A percentile compares a stretch with the other conserved stretches of the same genome.
These are phyloP conservation scores for Sciurus vulgaris DNA, from an alignment of 2,797 vertebrate genomes.

Conservation along the genomic window DNA sequence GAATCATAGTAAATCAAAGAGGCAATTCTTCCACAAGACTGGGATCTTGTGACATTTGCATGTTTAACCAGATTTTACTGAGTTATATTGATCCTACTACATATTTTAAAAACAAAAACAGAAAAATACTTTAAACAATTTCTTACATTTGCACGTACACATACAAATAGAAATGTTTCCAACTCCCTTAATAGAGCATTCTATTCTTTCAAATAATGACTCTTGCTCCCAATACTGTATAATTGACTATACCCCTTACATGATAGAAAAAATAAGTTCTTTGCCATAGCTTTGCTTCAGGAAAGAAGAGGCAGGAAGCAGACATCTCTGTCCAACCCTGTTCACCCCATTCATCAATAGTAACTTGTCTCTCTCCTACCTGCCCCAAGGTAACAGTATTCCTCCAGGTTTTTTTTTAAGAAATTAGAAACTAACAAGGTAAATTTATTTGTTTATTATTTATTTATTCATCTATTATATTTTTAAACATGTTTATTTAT, in stretches of 20 bases:
- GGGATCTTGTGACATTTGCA: neutral
- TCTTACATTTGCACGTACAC: neutral
- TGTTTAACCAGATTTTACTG: conserved; percentile 23
- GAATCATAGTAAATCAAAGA: conserved; percentile 33
- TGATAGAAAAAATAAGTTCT: neutral
- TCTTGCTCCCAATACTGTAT: neutral
- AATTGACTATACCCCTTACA: neutral
- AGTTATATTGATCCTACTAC: neutral
- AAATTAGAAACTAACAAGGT: neutral
- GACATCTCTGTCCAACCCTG: neutral
- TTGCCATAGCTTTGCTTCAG: neutral
- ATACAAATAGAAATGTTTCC: neutral
- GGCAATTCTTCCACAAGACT: neutral
- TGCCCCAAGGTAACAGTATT: neutral
- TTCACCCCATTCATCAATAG: neutral
- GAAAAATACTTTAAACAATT: neutral
- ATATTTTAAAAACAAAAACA: conserved; percentile 53
- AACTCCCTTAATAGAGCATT: neutral
- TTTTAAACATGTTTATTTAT: conserved; percentile 4
- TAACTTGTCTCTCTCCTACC: neutral
- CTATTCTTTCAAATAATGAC: neutral
- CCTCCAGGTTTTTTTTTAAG: neutral
- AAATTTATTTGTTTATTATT: neutral
- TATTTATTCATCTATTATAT: neutral
- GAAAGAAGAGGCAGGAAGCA: neutral